A percentile compares a stretch with the other conserved stretches of the same genome.
Conservation (phyloP, 2,113 vertebrate genomes). For the Pygoscelis antarcticus region DNA sequence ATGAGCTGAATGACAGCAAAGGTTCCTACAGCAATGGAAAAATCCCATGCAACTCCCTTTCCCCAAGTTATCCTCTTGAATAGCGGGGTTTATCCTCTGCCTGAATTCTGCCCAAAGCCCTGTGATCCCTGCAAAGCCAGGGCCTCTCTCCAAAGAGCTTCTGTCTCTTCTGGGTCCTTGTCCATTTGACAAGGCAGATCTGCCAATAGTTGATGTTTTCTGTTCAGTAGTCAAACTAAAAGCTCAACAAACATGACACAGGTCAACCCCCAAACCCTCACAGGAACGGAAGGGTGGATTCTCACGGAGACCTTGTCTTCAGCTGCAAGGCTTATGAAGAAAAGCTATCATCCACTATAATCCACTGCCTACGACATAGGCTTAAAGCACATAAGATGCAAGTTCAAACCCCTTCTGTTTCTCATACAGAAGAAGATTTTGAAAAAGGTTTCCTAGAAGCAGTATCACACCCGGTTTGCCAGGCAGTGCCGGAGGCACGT, state of each 20-base stretch:
- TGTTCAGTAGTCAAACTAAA: background rate
- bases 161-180: background rate
- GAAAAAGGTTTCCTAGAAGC: background rate
- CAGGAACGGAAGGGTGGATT: background rate
- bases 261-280: background rate
- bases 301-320: background rate
- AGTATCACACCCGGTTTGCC: background rate
- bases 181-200: background rate
- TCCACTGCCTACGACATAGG: background rate
- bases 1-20: conserved; percentile 26
- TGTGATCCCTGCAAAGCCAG: background rate
- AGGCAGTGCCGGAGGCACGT: fast-evolving
- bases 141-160: background rate
- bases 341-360: background rate
- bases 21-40: background rate
- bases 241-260: background rate
- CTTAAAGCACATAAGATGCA: background rate
- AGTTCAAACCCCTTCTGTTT: background rate
- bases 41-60: background rate
- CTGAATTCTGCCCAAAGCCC: background rate
- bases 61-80: background rate
- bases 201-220: background rate
- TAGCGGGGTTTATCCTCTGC: background rate
- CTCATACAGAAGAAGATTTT: background rate
- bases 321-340: background rate